Evolutionary conservation across 2,113 vertebrate genomes (phyloP).

Genomic region (Ginglymostoma cirratum): DNA sequence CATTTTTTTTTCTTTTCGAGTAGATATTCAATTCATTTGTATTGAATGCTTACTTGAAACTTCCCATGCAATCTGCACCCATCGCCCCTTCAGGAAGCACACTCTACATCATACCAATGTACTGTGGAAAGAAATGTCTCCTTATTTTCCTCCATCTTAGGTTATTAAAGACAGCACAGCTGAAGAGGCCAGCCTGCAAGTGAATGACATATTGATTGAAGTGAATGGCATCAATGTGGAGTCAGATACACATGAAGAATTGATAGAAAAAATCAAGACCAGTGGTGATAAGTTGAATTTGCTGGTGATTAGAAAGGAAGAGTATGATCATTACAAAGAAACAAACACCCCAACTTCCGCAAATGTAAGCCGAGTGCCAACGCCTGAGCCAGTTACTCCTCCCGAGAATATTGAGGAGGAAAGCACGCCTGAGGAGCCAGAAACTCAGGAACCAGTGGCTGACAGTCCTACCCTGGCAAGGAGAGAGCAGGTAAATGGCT

Average conservation of each 20-base stretch:
- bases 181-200: slow-evolving; percentile 66
- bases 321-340: slow-evolving; percentile 65
- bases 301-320: slow-evolving; percentile 63
- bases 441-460: neutral
- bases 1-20: neutral
- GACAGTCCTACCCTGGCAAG: neutral
- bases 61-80: neutral
- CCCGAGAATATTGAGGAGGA: neutral
- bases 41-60: neutral
- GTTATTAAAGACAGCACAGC: slow-evolving; percentile 67
- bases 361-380: neutral
- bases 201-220: slow-evolving; percentile 74
- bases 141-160: slow-evolving; percentile 48
- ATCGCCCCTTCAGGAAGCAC: neutral
- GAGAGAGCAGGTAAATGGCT: neutral
- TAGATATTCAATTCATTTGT: too few relatives aligned
- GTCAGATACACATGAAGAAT: slow-evolving; percentile 62
- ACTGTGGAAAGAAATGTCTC: neutral
- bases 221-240: slow-evolving; percentile 75
- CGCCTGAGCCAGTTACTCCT: neutral
- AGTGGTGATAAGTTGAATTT: slow-evolving; percentile 63
- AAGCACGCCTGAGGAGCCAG: neutral
- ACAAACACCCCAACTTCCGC: slow-evolving; percentile 51
- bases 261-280: slow-evolving; percentile 63
- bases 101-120: neutral